Base-by-base conservation (phyloP, 1,140 invertebrate genomes). In the Pachypsylla venusta region DNA sequence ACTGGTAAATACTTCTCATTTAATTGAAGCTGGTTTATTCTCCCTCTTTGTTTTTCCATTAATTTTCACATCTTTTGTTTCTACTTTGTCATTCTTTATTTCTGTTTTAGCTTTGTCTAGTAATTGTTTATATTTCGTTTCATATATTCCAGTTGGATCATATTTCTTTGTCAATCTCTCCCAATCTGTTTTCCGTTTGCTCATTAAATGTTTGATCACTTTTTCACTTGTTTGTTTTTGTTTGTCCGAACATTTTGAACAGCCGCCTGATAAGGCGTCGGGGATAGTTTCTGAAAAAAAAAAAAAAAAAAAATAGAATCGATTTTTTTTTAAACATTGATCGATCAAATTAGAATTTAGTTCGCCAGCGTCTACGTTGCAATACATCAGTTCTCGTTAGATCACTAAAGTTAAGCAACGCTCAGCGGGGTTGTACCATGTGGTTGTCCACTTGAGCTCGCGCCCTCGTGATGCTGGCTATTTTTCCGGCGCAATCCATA, bases 221-320 rank as follows among this genome's bases (percentile, higher is more conserved):
- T 72, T 76, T 56, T 71, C 71, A 1, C 71, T 68, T 1, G 68
- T 67, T 20, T 65, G 53, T 63, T 70, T 75, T 57, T 76, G 74
- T 20, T 69, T 73, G n/a, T 68, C 66, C 28, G 65, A 74, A 62
- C 76, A 77, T 66, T 73, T 75, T 19, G 65, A 64, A 58, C 76
- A 77, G 3, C 64, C 69, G 19, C 67, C 71, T 0, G 64, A 30
- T 10, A 77, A 60, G 1, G 74, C 74, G 56, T 77, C 74, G 2
- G 75, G 74, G 24, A 76, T 60, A n/a, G 67, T 70, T 66, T 68
- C 75, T 76, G 66, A 1, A 64, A 64, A 3, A 56, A n/a, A 12
- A 25, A 56, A 30, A 60, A 26, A 62, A 27, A 24, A 56, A 54
- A 40, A n/a, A n/a, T n/a, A n/a, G n/a, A n/a, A n/a, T n/a, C n/a